Evolutionary conservation across 2,113 vertebrate species (phyloP), one percentile per base, ranked within the genome.

Genomic region (Siniperca chuatsi): DNA sequence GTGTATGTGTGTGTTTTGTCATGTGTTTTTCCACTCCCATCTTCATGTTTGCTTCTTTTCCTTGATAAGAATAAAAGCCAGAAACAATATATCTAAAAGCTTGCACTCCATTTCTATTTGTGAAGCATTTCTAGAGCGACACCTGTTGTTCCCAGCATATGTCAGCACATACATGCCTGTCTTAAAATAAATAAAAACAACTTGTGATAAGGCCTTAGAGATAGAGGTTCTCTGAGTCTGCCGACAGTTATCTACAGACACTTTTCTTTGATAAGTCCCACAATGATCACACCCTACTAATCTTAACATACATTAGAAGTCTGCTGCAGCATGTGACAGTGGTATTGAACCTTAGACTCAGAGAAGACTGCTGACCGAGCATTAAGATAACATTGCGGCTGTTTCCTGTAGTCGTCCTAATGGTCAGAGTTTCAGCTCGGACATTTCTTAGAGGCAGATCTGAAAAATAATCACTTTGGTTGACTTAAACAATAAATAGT

Each of bases 281-380:
- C 25, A 16, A n/a, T 48, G 40, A 58, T 79, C 21, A 20, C 20
- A 13, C 42, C 13, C 11, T 55, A 16, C 52, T n/a, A 8, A 46
- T 73, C 8, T 52, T 37, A 40, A 44, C 42, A 15, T n/a, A 11
- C 8, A n/a, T 48, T 18, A 23, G 57, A 57, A 35, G 64, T 61
- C 79, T 44, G 57, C 33, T 54, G 25, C 60, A 71, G 66, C 46
- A n/a, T 69, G 61, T 75, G 69, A 73, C 77, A 8, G 44, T 42
- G 18, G 50, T 66, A 44, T 71, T 83, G 72, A 58, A 57, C 78
- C n/a, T 62, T 69, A 25, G 54, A 13, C 70, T 33, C 44, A 54
- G 23, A 66, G 35, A 52, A 13, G 67, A 64, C 65, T 58, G 79
- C 79, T 74, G 80, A 81, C 35, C 7, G 29, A 62, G 77, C 74